Percentiles rank a stretch among this genome's conserved stretches.
Evolutionary conservation across 1,140 invertebrate genomes (phyloP).

Genomic region (Helicoverpa armigera): DNA sequence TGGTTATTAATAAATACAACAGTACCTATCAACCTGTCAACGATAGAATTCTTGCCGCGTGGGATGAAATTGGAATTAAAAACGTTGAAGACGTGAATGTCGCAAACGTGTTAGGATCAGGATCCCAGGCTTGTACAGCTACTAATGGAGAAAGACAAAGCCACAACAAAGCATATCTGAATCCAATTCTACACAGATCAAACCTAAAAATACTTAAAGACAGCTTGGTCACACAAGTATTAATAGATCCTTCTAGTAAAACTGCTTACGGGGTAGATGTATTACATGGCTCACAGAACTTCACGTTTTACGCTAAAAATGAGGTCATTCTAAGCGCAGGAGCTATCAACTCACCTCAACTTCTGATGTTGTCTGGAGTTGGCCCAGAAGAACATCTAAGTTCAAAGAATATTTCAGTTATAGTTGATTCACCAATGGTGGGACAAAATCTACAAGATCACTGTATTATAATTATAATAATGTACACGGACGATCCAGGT

Average conservation of each 20-base stretch:
- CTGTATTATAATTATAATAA: slow-evolving; percentile 62
- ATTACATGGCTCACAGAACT: slow-evolving; percentile 59
- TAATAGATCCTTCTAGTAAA: slow-evolving; percentile 63
- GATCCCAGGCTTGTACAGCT: slow-evolving; percentile 73
- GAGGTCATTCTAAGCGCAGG: slow-evolving; percentile 87
- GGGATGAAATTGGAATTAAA: slow-evolving; percentile 63
- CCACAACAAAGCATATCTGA: slow-evolving; percentile 88
- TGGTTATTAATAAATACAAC: slow-evolving; percentile 59
- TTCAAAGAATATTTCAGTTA: slow-evolving; percentile 79
- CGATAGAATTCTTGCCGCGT: slow-evolving; percentile 71
- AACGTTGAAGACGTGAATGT: slow-evolving; percentile 67
- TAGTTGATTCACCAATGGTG: slow-evolving; percentile 88
- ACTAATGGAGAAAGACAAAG: slow-evolving; percentile 88
- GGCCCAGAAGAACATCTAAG: slow-evolving; percentile 76
- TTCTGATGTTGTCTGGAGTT: slow-evolving; percentile 81
- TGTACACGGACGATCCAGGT: slow-evolving; percentile 63
- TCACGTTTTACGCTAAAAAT: slow-evolving; percentile 66
- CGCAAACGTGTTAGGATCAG: slow-evolving; percentile 73
- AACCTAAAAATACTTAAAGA: slow-evolving; percentile 91
- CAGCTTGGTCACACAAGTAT: slow-evolving; percentile 83
- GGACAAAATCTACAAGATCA: slow-evolving; percentile 91
- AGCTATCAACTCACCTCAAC: slow-evolving; percentile 85
- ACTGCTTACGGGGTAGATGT: slow-evolving; percentile 73
- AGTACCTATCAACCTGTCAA: slow-evolving; percentile 53
- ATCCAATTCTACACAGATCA: slow-evolving; percentile 81